Percentiles rank a stretch among this genome's conserved stretches.
Evolutionary conservation across 2,888 invertebrate species (phyloP).

Genomic region (Dastarcus helophoroides): DNA sequence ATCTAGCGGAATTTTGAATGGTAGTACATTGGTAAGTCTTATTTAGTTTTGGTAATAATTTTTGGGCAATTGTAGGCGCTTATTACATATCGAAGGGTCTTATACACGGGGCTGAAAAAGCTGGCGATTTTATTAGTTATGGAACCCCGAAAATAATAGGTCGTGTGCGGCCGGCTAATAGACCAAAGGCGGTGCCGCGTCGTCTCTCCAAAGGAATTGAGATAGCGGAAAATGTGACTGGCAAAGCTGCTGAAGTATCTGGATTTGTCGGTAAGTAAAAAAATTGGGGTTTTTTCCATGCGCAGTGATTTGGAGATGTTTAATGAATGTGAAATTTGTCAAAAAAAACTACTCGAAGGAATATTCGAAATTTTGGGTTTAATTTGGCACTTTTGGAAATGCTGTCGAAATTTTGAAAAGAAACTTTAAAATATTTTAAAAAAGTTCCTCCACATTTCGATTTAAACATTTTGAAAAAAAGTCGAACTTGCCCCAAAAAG

Average conservation of each 20-base stretch:
- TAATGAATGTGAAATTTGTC: too few relatives aligned
- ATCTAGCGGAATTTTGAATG: constrained; percentile 29
- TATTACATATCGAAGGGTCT: constrained; percentile 55
- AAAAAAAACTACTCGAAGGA: too few relatives aligned
- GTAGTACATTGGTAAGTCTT: constrained; percentile 15
- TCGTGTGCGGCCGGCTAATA: constrained; percentile 39
- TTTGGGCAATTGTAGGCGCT: constrained; percentile 38
- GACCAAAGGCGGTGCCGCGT: constrained; percentile 39
- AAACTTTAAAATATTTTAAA: too few relatives aligned
- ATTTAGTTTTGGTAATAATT: background rate
- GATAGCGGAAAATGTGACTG: constrained; percentile 54
- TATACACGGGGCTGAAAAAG: constrained; percentile 53
- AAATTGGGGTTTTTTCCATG: too few relatives aligned
- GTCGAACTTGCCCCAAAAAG: too few relatives aligned
- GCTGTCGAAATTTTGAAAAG: too few relatives aligned
- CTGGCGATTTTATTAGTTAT: constrained; percentile 46
- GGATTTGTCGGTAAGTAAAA: constrained; percentile 46
- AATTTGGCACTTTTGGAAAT: too few relatives aligned
- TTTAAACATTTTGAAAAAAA: too few relatives aligned
- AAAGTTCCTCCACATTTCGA: too few relatives aligned
- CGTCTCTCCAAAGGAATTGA: constrained; percentile 47
- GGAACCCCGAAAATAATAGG: constrained; percentile 51
- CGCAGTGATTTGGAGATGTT: too few relatives aligned
- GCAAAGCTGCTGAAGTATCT: constrained; percentile 55
- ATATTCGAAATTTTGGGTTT: too few relatives aligned